Evolutionary conservation across 2,797 vertebrate genomes (phyloP), one percentile per base, ranked within the genome.

Genomic region (Jordanella pulchra): DNA sequence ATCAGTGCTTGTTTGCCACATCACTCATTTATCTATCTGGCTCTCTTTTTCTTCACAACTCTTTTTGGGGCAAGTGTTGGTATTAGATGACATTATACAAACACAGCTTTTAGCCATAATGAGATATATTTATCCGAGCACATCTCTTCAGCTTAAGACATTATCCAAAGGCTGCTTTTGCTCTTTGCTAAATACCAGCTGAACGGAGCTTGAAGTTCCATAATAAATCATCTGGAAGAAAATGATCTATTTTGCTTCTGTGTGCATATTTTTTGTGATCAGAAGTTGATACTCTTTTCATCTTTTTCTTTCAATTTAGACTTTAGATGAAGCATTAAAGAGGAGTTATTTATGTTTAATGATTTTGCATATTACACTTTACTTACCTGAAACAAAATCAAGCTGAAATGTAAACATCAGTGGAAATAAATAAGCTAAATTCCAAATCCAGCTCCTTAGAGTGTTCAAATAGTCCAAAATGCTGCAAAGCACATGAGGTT

Each of bases 11-110:
- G 75, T 79, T 83, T 78, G 74, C 84, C 71, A 76, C 81, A 69
- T 76, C 61, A 54, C 69, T 74, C 51, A 3, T 75, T 51, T 66
- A 28, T 75, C 54, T 75, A 5, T 76, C 44, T 81, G 55, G 11
- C 39, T 51, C 69, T 72, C 67, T 77, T 65, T 74, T 51, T 66
- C 60, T 77, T 44, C 76, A 69, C 42, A 45, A 44, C 58, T 63
- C 87, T 75, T 83, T 90, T 88, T 75, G 61, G 32, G 87, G 88
- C 76, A 10, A 84, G 47, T 60, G 67, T 50, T 86, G 84, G 55
- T 75, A 87, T 89, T 69, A 81, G 48, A 69, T 85, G 86, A 84
- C 82, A 91, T 89, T 88, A 85, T 73, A 63, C 69, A 84, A 32
- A 80, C 64, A 17, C 30, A 67, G 50, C 73, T 73, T 17, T 55